These are phyloP conservation scores for Amblyopsis hoosieri DNA, from an alignment of 2,797 vertebrate genomes.

Conservation along the genomic window DNA sequence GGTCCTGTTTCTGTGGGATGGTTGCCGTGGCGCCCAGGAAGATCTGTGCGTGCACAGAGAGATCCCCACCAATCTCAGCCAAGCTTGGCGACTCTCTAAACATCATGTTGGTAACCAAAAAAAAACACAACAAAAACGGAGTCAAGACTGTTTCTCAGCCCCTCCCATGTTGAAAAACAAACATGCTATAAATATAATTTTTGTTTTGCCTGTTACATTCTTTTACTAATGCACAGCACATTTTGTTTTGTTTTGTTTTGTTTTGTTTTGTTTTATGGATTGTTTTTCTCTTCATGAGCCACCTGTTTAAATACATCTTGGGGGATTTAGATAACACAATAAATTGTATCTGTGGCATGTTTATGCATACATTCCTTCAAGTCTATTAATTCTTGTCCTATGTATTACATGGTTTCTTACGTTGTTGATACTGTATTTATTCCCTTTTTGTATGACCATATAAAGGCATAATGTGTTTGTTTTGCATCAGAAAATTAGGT, in stretches of 20 bases:
- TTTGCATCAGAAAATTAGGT: slow-evolving; percentile 19
- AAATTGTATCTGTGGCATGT: slow-evolving; percentile 11
- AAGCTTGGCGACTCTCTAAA: slow-evolving; percentile 67
- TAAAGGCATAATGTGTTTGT: slow-evolving; percentile 34
- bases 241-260: background rate
- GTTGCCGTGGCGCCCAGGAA: slow-evolving; percentile 85
- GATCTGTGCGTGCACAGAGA: slow-evolving; percentile 76
- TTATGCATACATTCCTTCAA: slow-evolving; percentile 21
- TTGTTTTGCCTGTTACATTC: slow-evolving; percentile 15
- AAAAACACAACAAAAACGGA: background rate
- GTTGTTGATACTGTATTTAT: slow-evolving; percentile 17
- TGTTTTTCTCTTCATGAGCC: background rate
- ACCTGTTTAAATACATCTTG: background rate
- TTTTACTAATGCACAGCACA: background rate
- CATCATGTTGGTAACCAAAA: slow-evolving; percentile 47
- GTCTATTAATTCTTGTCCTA: slow-evolving; percentile 18
- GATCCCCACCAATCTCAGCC: slow-evolving; percentile 77
- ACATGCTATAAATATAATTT: slow-evolving; percentile 8
- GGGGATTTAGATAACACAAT: slow-evolving; percentile 5
- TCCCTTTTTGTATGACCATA: slow-evolving; percentile 26
- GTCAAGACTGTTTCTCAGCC: slow-evolving; percentile 33
- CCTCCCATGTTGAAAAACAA: slow-evolving; percentile 10
- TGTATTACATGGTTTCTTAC: slow-evolving; percentile 17
- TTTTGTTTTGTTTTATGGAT: background rate
- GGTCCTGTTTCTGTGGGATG: slow-evolving; percentile 83